phyloP scores from a whole-genome alignment of 1,140 invertebrate genomes.

The Drosophila navojoa region DNA sequence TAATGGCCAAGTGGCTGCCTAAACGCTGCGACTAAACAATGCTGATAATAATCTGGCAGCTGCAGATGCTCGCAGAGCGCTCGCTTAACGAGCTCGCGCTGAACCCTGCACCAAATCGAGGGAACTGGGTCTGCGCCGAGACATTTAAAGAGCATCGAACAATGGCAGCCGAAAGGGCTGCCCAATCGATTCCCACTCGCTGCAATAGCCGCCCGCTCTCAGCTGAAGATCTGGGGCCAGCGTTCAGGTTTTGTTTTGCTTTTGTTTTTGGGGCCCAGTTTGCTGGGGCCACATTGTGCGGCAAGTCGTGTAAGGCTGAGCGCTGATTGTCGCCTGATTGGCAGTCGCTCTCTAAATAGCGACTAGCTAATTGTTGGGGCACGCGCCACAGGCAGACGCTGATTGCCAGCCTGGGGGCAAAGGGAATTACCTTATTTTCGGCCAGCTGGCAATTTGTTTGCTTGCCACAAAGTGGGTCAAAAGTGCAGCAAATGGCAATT shows the following conservation, averaged over 20 bases:
- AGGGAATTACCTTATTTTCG: constrained; percentile 46
- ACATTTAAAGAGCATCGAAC: constrained; percentile 50
- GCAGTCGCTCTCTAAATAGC: constrained; percentile 53
- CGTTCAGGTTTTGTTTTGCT: constrained; percentile 13
- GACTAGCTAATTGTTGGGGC: constrained; percentile 62
- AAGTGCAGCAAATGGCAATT: constrained; percentile 47
- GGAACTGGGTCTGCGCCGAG: constrained; percentile 23
- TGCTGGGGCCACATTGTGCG: constrained; percentile 31
- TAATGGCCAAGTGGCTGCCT: constrained; percentile 58
- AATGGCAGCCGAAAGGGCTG: constrained; percentile 53
- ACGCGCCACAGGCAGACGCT: constrained; percentile 50
- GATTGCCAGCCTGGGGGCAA: constrained; percentile 30
- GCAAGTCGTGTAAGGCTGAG: constrained; percentile 49
- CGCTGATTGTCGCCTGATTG: constrained; percentile 66
- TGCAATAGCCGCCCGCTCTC: constrained; percentile 51
- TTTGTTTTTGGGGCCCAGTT: not conserved
- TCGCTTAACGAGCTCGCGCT: constrained; percentile 63
- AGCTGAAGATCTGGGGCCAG: constrained; percentile 22
- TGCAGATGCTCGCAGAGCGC: constrained; percentile 51
- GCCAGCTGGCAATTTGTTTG: constrained; percentile 36
- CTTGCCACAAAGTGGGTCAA: constrained; percentile 51
- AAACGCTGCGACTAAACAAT: constrained; percentile 62
- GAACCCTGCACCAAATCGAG: constrained; percentile 9
- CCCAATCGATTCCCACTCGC: constrained; percentile 69
- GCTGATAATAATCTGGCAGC: constrained; percentile 68